phyloP scores from a whole-genome alignment of 30 jellyfish, hydroid and myxozoan species.

The Euphysa ruthae region DNA sequence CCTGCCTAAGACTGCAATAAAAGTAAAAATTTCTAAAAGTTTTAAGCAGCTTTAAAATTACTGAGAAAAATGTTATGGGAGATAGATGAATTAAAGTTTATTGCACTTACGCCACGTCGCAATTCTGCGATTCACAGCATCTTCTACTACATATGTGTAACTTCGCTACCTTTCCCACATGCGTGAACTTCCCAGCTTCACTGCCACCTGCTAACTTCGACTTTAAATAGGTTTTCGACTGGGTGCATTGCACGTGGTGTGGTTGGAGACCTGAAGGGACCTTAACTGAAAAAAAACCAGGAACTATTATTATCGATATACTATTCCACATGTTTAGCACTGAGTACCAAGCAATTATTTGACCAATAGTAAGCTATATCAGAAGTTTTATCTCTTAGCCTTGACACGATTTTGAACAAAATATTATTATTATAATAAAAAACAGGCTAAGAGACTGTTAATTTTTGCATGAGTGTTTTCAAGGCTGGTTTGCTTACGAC shows the following conservation, averaged over 20 bases:
- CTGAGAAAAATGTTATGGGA: too few relatives aligned
- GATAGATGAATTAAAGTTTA: too few relatives aligned
- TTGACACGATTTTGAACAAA: too few relatives aligned
- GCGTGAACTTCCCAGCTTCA: conserved; percentile 89
- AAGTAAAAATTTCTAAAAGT: too few relatives aligned
- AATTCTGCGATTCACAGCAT: conserved; percentile 85
- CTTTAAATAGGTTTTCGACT: conserved; percentile 66
- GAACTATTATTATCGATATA: background rate
- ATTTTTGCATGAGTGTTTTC: too few relatives aligned
- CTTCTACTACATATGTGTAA: conserved; percentile 81
- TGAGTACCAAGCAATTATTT: too few relatives aligned
- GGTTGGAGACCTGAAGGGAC: conserved; percentile 85
- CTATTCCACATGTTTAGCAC: too few relatives aligned
- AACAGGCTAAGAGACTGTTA: too few relatives aligned
- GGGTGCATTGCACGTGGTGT: conserved; percentile 94
- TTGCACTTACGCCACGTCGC: conserved; percentile 71
- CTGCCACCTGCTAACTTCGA: conserved; percentile 84
- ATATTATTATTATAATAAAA: too few relatives aligned
- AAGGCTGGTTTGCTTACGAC: too few relatives aligned
- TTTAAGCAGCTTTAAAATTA: too few relatives aligned
- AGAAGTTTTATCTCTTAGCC: background rate
- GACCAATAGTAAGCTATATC: background rate
- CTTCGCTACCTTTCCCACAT: conserved; percentile 91
- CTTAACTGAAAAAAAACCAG: conserved; percentile 48
- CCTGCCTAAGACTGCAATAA: too few relatives aligned